Conservation (phyloP, 92 coral and sea anemone species). For the Actinernus sp. region DNA sequence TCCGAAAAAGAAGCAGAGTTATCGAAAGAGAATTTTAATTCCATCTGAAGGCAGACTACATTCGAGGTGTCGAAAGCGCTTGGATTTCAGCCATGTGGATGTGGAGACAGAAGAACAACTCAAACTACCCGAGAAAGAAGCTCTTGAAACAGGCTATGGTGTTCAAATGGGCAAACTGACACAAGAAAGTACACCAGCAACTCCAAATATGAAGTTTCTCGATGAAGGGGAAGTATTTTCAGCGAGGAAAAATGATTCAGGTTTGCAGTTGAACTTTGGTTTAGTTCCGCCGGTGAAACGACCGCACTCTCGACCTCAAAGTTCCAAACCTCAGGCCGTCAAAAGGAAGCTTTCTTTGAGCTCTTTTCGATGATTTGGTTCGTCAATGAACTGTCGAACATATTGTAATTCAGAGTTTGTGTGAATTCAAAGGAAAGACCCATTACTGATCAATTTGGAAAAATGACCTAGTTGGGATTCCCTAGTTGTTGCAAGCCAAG, state of each 20-base stretch:
- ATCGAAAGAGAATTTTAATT: conserved; percentile 43
- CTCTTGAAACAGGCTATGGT: not conserved
- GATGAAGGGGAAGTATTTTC: conserved; percentile 2
- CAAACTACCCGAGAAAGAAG: not conserved
- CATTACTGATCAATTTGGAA: too few species aligned
- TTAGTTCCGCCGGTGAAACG: too few species aligned
- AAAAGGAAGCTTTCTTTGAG: conserved; percentile 72
- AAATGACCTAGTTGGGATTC: too few species aligned
- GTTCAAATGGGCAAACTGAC: not conserved
- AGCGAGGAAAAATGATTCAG: too few species aligned
- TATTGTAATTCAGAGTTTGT: too few species aligned
- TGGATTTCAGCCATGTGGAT: conserved; percentile 46
- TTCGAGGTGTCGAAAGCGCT: conserved; percentile 72
- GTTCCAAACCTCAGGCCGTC: conserved; percentile 33
- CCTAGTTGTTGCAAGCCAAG: too few species aligned
- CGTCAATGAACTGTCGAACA: too few species aligned
- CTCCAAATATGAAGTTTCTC: conserved; percentile 13
- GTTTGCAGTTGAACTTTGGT: too few species aligned
- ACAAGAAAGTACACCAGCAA: conserved; percentile 9
- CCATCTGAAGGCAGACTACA: conserved; percentile 27
- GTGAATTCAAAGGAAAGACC: too few species aligned
- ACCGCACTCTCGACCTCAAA: conserved; percentile 17
- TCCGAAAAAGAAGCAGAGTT: conserved; percentile 70
- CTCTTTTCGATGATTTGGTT: conserved; percentile 57
- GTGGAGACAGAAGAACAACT: conserved; percentile 41